These are phyloP conservation scores for Temnothorax unifasciatus DNA, from an alignment of 2,888 invertebrate species.

Conservation along the genomic window DNA sequence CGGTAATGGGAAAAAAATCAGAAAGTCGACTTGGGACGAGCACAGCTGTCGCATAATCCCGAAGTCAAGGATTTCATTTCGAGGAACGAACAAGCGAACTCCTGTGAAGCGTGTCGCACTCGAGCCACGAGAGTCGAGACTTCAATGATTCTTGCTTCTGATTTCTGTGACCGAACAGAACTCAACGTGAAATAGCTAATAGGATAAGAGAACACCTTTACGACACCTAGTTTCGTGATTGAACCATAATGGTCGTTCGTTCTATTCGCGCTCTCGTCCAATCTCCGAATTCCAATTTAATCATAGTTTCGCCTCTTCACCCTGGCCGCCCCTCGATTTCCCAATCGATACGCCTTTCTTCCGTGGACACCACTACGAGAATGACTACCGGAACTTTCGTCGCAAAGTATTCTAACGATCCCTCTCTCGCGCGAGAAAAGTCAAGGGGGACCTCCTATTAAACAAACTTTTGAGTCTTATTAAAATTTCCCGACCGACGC, in stretches of 20 bases:
- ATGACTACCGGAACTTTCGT: constrained; percentile 49
- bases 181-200: background rate
- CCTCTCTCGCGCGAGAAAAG: constrained; percentile 9
- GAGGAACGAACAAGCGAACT: background rate
- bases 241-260: background rate
- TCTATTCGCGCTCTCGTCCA: background rate
- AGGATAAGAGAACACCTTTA: background rate
- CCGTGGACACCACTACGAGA: constrained; percentile 19
- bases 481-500: constrained; percentile 73
- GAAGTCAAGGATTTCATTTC: constrained; percentile 24
- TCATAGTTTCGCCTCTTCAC: background rate
- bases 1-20: constrained; percentile 38
- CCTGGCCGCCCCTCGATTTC: background rate
- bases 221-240: constrained; percentile 2
- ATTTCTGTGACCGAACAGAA: background rate
- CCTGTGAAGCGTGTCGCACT: background rate
- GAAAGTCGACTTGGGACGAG: constrained; percentile 10
- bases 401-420: constrained; percentile 52
- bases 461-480: constrained; percentile 69
- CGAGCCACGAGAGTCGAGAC: background rate
- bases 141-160: background rate
- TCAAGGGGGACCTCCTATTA: constrained; percentile 35
- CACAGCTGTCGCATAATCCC: constrained; percentile 22
- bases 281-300: constrained; percentile 32
- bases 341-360: constrained; percentile 26